Base-by-base conservation (phyloP, 2,888 invertebrate genomes). In the Laspeyria flexula region DNA sequence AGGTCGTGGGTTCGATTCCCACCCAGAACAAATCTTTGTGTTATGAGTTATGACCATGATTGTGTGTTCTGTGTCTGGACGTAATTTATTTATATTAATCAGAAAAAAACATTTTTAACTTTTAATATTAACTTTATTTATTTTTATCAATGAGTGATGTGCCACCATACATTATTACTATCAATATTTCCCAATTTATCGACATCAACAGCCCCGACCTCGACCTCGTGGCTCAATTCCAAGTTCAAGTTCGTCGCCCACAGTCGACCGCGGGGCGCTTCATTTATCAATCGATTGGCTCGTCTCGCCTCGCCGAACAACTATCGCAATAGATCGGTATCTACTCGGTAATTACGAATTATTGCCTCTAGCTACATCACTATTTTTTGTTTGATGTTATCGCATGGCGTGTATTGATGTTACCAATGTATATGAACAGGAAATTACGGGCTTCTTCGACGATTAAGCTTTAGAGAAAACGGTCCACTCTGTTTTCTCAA, bases 231-330 rank as follows among this genome's bases (percentile, higher is more conserved):
- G 16, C 44, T 33, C 16, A 31, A 16, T 39, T 12, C 3, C 39
- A 46, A 39, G 45, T 45, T 45, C 45, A 45, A 45, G 45, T 39
- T 46, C 39, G 29, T 11, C 25, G 30, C 15, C n/a, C n/a, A 12
- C 29, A 18, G 27, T 12, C 41, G 31, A n/a, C 11, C 11, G 13
- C 9, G 16, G 12, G 13, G 29, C 37, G 43, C 43, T 21, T 13
- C 43, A n/a, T 37, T 10, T n/a, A 37, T 44, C 43, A 44, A 44
- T 44, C 43, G 29, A 44, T 44, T 44, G n/a, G 11, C n/a, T 38
- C 44, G 38, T 43, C 29, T 29, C 30, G 21, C 13, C 30, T 30
- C 11, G 11, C 3, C 27, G 16, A 27, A 4, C 35, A 29, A 13
- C 29, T 11, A 30, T 15, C 29, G 15, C 35, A 9, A 43, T 37